Evolutionary conservation across 2,113 vertebrate species (phyloP), one percentile per base, ranked within the genome.

Genomic region (Sander lucioperca): DNA sequence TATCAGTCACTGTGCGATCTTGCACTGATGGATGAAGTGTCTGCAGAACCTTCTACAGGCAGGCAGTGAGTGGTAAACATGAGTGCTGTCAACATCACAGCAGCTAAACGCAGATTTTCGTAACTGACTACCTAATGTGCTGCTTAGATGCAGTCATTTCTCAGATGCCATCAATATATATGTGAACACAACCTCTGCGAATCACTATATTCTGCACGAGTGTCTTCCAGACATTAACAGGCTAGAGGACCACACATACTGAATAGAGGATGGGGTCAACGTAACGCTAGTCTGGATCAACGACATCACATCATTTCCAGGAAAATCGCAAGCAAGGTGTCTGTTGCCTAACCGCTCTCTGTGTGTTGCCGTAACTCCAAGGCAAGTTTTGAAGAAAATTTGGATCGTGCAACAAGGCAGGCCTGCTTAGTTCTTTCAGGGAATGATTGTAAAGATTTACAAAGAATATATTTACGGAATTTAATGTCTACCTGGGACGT

Each of bases 1-100:
- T 70, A 91, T 92, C 89, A 88, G 87, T 92, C 88, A 87, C 76
- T 39, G 64, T 61, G 87, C 48, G 85, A 89, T 86, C 77, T 36
- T 2, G 33, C 59, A 19, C 74, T 69, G 87, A 86, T 69, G 68
- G 78, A 87, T 77, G 53, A 66, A 59, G 71, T 33, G 66, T 67
- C 73, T 67, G 70, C 21, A 47, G 61, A 73, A 50, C 21, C 30
- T 43, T 69, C 62, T 47, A 73, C 76, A 39, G 23, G 43, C 27
- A 16, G 66, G 61, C 25, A 13, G 16, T 1, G 62, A 72, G 65
- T 7, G 14, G 45, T 14, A 36, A 73, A 63, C 71, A 30, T 0
- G 15, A 43, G 51, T 6, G 71, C 25, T 56, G 81, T 78, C 81
- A 57, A 85, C 64, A 47, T 50, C 39, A 61, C 56, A 47, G 72